Conservation (phyloP, 1,140 invertebrate species). For the Ceratina japonica region DNA sequence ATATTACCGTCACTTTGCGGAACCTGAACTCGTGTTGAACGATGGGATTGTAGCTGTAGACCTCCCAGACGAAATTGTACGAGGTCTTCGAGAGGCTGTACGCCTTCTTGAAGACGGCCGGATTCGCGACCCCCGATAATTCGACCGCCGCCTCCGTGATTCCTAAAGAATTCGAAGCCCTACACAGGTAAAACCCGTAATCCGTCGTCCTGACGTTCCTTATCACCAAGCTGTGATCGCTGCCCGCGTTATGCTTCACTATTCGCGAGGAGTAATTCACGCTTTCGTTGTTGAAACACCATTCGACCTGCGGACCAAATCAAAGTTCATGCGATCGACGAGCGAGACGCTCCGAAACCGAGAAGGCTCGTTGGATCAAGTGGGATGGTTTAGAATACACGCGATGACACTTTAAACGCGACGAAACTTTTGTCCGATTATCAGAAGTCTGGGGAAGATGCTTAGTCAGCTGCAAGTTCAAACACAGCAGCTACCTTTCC, state of each 20-base stretch:
- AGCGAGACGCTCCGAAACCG: neutral
- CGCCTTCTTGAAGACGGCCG: slow-evolving; percentile 82
- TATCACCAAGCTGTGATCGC: slow-evolving; percentile 84
- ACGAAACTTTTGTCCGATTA: neutral
- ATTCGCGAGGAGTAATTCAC: slow-evolving; percentile 81
- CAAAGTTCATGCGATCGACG: neutral
- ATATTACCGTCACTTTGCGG: slow-evolving; percentile 73
- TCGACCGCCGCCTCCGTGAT: slow-evolving; percentile 79
- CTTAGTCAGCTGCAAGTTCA: slow-evolving; percentile 8
- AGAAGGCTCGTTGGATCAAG: neutral
- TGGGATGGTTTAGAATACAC: too few relatives aligned
- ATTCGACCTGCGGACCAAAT: slow-evolving; percentile 73
- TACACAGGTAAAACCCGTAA: slow-evolving; percentile 88
- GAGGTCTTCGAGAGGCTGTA: slow-evolving; percentile 75
- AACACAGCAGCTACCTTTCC: slow-evolving; percentile 19
- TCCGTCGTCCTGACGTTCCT: slow-evolving; percentile 84
- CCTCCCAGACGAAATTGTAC: slow-evolving; percentile 87
- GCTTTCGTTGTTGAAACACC: slow-evolving; percentile 79
- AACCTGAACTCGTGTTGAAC: slow-evolving; percentile 87
- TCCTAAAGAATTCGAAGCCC: slow-evolving; percentile 87
- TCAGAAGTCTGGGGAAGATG: neutral
- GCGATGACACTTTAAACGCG: neutral
- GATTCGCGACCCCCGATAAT: slow-evolving; percentile 82
- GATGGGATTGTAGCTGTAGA: slow-evolving; percentile 87
- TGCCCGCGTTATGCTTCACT: slow-evolving; percentile 80